phyloP scores from a whole-genome alignment of 2,888 invertebrate species.

The Mythimna impura region DNA sequence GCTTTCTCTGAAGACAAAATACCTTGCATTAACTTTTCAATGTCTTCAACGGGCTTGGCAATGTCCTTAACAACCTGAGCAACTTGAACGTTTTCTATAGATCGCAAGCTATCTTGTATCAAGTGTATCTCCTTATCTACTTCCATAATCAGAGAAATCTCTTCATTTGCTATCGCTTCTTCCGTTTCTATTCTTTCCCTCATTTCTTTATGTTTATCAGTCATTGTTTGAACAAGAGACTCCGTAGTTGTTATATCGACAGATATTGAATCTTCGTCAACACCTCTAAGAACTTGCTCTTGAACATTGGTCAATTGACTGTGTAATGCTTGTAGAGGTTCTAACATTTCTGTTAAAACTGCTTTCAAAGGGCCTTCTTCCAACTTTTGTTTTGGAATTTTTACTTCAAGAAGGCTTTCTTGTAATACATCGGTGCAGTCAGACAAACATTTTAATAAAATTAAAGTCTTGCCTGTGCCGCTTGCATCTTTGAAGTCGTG shows the following conservation, averaged over 20 bases:
- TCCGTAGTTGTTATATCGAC: slow-evolving; percentile 79
- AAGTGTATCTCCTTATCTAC: slow-evolving; percentile 80
- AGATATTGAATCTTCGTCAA: slow-evolving; percentile 76
- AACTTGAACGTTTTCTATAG: slow-evolving; percentile 73
- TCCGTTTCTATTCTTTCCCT: slow-evolving; percentile 75
- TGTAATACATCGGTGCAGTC: slow-evolving; percentile 79
- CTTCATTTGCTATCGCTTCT: slow-evolving; percentile 70
- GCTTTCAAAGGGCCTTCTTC: slow-evolving; percentile 72
- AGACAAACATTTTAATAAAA: slow-evolving; percentile 81
- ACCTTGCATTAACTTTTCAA: slow-evolving; percentile 75
- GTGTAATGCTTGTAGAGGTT: slow-evolving; percentile 79
- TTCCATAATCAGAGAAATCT: slow-evolving; percentile 77
- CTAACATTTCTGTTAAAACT: slow-evolving; percentile 77
- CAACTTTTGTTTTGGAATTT: slow-evolving; percentile 59
- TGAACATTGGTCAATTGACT: slow-evolving; percentile 77
- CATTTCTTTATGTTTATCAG: slow-evolving; percentile 81
- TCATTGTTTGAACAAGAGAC: slow-evolving; percentile 79
- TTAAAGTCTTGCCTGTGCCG: slow-evolving; percentile 77
- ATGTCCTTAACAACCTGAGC: slow-evolving; percentile 71
- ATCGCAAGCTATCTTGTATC: slow-evolving; percentile 78
- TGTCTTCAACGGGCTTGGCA: slow-evolving; percentile 74
- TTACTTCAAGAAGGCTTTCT: slow-evolving; percentile 63
- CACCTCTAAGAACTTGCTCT: slow-evolving; percentile 76
- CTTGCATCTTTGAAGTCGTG: slow-evolving; percentile 77
- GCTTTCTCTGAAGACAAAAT: slow-evolving; percentile 70